Evolutionary conservation across 1,140 invertebrate genomes (phyloP), one percentile per base, ranked within the genome.

Genomic region (Drosophila pseudoobscura): DNA sequence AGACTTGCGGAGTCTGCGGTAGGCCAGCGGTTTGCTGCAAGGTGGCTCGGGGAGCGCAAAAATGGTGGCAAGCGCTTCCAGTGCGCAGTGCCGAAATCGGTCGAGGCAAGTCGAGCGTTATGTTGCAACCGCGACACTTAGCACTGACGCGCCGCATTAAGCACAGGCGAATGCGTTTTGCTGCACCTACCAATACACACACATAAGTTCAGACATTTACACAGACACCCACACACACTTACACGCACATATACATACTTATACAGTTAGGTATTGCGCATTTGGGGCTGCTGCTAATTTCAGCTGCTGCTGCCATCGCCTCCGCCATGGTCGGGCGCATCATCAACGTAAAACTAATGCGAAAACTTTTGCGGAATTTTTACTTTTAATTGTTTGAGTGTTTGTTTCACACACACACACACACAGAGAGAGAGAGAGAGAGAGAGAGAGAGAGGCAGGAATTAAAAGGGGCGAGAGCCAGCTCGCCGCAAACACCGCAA

Each of bases 341-440:
- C 80, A 85, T 85, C 73, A 80, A 85, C 80, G 62, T 80, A 85
- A 85, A 85, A 85, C 76, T 65, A 85, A 85, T 85, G 76, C 80
- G 76, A 76, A 85, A 85, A 85, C 75, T 85, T 76, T 85, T 80
- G 57, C 68, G 64, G 57, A 85, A 85, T 85, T 85, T 85, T 85
- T 79, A 85, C 80, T 85, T 85, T 85, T 85, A 85, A 85, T 85
- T 85, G 80, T 84, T 85, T 77, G 80, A 85, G 80, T 85, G 77
- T 85, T 85, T 80, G 73, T 51, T 73, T 68, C 60, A 57, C 55
- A 46, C 74, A 55, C 47, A 58, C 47, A 57, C 50, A 60, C 62
- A 55, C 51, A 44, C 52, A 47, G n/a, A n/a, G n/a, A n/a, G n/a
- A n/a, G n/a, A 44, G 15, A 17, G 17, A 17, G 17, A 17, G 17